Conservation (phyloP, 2,113 vertebrate species). For the Periophthalmodon schlosseri region DNA sequence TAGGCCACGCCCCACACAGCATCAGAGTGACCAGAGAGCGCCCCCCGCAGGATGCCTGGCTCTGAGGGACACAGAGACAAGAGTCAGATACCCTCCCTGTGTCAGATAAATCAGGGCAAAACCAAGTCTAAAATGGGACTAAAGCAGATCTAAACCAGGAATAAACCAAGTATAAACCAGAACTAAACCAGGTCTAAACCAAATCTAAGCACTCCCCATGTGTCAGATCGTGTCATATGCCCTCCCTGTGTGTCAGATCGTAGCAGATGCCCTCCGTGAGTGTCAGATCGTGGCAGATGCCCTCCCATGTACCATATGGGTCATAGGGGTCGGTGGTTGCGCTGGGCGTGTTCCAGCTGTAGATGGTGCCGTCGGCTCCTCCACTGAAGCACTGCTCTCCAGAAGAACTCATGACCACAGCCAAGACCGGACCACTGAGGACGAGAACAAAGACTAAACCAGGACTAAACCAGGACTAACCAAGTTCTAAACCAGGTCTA, state of each 20-base stretch:
- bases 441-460: neutral
- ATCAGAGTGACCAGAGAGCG: slow-evolving; percentile 87
- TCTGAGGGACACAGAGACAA: neutral
- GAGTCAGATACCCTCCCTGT: neutral
- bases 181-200: neutral
- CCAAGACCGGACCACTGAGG: slow-evolving; percentile 87
- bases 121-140: no score
- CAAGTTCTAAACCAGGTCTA: neutral
- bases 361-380: slow-evolving; percentile 88
- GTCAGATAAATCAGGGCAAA: neutral
- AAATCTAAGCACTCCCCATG: no score
- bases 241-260: neutral
- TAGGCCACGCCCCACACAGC: slow-evolving; percentile 92
- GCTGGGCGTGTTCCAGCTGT: slow-evolving; percentile 93
- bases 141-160: no score
- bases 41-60: slow-evolving; percentile 81
- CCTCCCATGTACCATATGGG: slow-evolving; percentile 81
- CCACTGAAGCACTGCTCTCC: slow-evolving; percentile 96
- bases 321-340: slow-evolving; percentile 94
- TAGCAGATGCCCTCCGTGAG: neutral
- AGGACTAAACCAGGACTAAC: neutral
- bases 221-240: neutral
- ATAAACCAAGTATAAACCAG: no score
- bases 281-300: neutral
- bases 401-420: slow-evolving; percentile 90